Percentiles rank a stretch among this genome's conserved stretches.
Evolutionary conservation across 1,140 invertebrate genomes (phyloP).

Genomic region (Sogatella furcifera): DNA sequence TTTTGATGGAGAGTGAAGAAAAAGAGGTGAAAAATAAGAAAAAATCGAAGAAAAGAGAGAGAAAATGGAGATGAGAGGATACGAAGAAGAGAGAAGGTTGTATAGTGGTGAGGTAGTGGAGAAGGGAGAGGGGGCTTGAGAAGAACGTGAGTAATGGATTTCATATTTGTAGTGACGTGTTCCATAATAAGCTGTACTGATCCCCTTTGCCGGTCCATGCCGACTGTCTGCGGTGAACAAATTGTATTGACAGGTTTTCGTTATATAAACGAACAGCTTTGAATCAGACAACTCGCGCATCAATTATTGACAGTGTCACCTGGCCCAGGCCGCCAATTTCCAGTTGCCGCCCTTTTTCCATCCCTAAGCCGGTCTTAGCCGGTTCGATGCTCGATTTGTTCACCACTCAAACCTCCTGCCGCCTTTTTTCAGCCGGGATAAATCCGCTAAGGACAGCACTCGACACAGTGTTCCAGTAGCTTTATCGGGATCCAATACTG

Average conservation of each 20-base stretch:
- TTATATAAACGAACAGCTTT: conserved; percentile 9
- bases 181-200: conserved; percentile 8
- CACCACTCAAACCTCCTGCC: too few species aligned
- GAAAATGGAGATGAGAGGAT: background rate
- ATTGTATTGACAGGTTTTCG: conserved; percentile 9
- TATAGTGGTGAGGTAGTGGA: background rate
- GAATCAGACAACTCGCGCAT: conserved; percentile 4
- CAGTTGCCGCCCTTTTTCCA: too few species aligned
- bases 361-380: too few species aligned
- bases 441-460: too few species aligned
- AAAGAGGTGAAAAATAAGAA: background rate
- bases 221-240: conserved; percentile 3
- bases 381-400: too few species aligned
- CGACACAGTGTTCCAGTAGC: too few species aligned
- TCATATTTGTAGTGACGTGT: conserved; percentile 4
- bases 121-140: background rate
- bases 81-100: background rate
- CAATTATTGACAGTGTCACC: conserved; percentile 3
- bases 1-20: too few species aligned
- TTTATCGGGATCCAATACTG: too few species aligned
- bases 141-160: conserved; percentile 5
- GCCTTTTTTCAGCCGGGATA: too few species aligned
- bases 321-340: background rate
- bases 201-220: background rate
- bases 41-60: background rate